phyloP scores from a whole-genome alignment of 2,888 invertebrate species.

The Brachypalpus laphriformis region DNA sequence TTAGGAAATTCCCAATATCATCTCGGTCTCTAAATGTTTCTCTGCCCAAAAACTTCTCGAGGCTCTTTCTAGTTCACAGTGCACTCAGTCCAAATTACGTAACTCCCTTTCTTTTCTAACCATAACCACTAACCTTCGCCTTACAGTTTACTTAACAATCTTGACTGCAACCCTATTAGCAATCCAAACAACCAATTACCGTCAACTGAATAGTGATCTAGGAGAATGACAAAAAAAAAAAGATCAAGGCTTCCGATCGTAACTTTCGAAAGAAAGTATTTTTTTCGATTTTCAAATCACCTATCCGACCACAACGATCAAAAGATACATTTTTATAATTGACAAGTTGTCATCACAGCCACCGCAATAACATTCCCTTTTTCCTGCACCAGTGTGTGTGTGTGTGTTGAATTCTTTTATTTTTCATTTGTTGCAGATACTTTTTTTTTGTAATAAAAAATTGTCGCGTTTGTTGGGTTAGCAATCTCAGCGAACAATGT shows the following conservation, averaged over 20 bases:
- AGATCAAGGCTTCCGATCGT: not conserved
- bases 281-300: not conserved
- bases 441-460: constrained; percentile 21
- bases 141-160: too few relatives aligned
- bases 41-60: too few relatives aligned
- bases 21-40: too few relatives aligned
- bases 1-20: too few relatives aligned
- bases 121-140: not conserved
- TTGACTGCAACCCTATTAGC: not conserved
- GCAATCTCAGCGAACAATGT: constrained; percentile 42
- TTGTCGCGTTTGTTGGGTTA: constrained; percentile 33
- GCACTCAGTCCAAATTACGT: too few relatives aligned
- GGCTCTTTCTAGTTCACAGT: too few relatives aligned
- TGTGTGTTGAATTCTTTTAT: constrained; percentile 14
- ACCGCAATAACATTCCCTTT: constrained; percentile 29
- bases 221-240: not conserved
- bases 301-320: not conserved
- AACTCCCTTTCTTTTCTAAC: too few relatives aligned
- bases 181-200: not conserved
- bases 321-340: not conserved
- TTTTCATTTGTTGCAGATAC: not conserved
- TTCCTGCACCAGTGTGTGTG: not conserved
- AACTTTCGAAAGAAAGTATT: constrained; percentile 34
- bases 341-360: not conserved
- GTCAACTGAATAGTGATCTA: not conserved